phyloP scores from a whole-genome alignment of 2,888 invertebrate genomes.

The Drosophila antonietae region DNA sequence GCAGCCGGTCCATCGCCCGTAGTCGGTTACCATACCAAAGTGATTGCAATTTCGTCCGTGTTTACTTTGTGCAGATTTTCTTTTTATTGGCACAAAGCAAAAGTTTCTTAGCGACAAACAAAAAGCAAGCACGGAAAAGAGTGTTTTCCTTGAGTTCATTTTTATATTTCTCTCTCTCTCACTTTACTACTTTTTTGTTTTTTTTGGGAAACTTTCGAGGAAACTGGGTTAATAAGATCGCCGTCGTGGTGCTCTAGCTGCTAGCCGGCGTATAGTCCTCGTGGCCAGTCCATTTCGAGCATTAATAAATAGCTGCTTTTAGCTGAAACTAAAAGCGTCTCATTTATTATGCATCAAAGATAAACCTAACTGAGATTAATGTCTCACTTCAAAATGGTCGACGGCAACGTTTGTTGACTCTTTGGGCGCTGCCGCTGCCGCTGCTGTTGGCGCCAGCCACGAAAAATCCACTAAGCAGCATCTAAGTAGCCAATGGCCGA shows the following conservation, averaged over 20 bases:
- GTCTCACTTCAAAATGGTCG: constrained; percentile 72
- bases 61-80: constrained; percentile 77
- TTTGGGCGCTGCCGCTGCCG: constrained; percentile 18
- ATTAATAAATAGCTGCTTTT: constrained; percentile 79
- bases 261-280: constrained; percentile 6
- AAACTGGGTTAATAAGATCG: constrained; percentile 78
- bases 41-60: constrained; percentile 75
- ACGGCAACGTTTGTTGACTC: constrained; percentile 52
- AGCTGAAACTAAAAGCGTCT: constrained; percentile 63
- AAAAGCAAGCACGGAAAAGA: constrained; percentile 56
- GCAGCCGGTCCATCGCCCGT: background rate
- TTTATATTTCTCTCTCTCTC: constrained; percentile 28
- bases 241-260: constrained; percentile 16
- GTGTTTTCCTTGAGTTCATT: constrained; percentile 36
- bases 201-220: constrained; percentile 23
- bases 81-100: constrained; percentile 57
- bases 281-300: constrained; percentile 47
- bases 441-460: constrained; percentile 21
- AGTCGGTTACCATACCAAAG: constrained; percentile 46
- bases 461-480: constrained; percentile 2
- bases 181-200: background rate
- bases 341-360: constrained; percentile 80
- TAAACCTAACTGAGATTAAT: constrained; percentile 80
- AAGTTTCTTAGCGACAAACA: constrained; percentile 63
- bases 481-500: constrained; percentile 22